Percentiles rank a stretch among this genome's conserved stretches.
These are phyloP conservation scores for Fregata magnificens DNA, from an alignment of 2,113 vertebrate genomes.

Conservation along the genomic window DNA sequence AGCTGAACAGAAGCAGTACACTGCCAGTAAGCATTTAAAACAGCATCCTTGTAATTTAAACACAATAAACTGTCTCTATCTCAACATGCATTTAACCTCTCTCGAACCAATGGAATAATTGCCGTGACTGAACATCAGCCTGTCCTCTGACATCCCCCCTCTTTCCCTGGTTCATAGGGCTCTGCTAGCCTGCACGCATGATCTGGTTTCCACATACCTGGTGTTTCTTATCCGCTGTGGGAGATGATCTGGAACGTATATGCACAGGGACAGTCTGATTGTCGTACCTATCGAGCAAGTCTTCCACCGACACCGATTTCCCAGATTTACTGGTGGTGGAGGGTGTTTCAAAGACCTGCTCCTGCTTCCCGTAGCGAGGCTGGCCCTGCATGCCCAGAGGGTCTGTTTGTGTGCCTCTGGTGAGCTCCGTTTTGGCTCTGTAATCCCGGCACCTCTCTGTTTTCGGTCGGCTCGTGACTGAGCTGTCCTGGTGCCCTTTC, in stretches of 20 bases:
- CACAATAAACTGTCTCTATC: neutral
- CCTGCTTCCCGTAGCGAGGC: constrained; percentile 10
- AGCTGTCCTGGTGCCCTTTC: constrained; percentile 8
- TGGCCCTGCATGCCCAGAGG: neutral
- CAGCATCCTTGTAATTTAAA: neutral
- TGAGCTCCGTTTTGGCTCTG: constrained; percentile 43
- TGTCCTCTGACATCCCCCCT: accelerated
- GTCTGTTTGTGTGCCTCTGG: constrained; percentile 20
- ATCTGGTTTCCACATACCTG: constrained; percentile 71
- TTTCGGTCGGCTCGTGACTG: neutral
- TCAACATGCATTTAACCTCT: neutral
- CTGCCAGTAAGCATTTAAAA: neutral
- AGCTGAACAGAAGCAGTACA: neutral
- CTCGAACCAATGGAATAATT: neutral
- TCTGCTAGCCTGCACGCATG: accelerated
- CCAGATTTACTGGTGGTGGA: constrained; percentile 51
- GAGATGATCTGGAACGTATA: constrained; percentile 83
- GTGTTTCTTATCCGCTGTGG: constrained; percentile 71
- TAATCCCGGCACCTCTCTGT: constrained; percentile 34
- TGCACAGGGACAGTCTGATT: constrained; percentile 71
- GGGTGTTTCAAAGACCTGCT: constrained; percentile 43
- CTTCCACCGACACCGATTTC: constrained; percentile 87
- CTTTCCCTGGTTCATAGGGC: neutral
- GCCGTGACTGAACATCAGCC: neutral
- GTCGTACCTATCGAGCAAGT: constrained; percentile 81